Conservation (phyloP, 2,888 invertebrate genomes). For the Antheraea assamensis region DNA sequence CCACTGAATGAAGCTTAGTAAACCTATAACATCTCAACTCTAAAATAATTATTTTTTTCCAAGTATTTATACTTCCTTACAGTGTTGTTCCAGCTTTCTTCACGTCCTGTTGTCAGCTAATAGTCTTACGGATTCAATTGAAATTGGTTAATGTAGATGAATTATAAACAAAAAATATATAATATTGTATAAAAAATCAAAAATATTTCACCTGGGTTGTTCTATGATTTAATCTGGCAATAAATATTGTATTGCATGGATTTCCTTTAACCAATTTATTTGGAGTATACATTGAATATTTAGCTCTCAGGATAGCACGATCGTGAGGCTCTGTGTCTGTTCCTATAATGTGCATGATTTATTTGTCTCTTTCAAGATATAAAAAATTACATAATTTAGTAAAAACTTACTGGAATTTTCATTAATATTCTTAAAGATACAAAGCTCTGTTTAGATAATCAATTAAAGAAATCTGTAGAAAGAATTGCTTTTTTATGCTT, state of each 20-base stretch:
- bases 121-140: background rate
- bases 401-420: background rate
- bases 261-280: slow-evolving; percentile 86
- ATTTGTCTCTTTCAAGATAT: background rate
- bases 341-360: slow-evolving; percentile 47
- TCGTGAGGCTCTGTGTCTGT: slow-evolving; percentile 93
- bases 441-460: too few species aligned
- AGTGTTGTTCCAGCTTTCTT: background rate
- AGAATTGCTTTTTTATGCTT: too few species aligned
- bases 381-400: background rate
- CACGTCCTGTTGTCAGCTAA: background rate
- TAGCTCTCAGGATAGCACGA: slow-evolving; percentile 87
- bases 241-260: slow-evolving; percentile 88
- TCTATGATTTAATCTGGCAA: slow-evolving; percentile 87
- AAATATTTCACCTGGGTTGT: slow-evolving; percentile 79
- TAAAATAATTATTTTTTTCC: background rate
- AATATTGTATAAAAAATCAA: background rate
- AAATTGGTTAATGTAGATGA: background rate
- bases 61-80: background rate
- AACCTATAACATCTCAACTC: too few species aligned
- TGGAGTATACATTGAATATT: slow-evolving; percentile 84
- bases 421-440: background rate
- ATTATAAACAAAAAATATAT: too few species aligned
- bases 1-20: too few species aligned
- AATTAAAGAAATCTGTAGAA: too few species aligned